Evolutionary conservation across 2,797 vertebrate species (phyloP).

Genomic region (Dipus sagitta): DNA sequence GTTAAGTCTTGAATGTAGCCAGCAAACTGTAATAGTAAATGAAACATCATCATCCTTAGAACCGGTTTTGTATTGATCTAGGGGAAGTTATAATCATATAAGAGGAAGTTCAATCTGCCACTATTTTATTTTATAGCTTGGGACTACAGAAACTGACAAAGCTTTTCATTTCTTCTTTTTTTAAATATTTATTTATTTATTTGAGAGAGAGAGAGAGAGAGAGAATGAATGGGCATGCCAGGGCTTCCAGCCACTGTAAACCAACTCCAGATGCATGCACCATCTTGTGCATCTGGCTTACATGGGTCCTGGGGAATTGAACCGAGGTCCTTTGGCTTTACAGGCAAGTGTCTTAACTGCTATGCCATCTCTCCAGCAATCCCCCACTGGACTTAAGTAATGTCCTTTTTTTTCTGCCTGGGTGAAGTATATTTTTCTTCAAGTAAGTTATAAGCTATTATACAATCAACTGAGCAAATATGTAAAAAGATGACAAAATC

Average conservation of each 20-base stretch:
- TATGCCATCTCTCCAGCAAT: too few relatives aligned
- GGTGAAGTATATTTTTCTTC: not conserved
- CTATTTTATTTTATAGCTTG: conserved; percentile 22
- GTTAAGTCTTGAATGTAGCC: conserved; percentile 28
- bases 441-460: conserved; percentile 47
- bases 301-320: too few relatives aligned
- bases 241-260: too few relatives aligned
- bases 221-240: too few relatives aligned
- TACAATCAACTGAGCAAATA: not conserved
- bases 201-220: too few relatives aligned
- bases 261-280: too few relatives aligned
- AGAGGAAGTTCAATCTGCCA: not conserved
- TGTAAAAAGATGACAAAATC: conserved; percentile 21
- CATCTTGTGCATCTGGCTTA: too few relatives aligned
- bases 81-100: conserved; percentile 16
- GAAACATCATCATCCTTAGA: conserved; percentile 18
- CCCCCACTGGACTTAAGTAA: not conserved
- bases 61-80: not conserved
- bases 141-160: conserved; percentile 38
- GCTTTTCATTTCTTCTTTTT: not conserved
- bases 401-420: not conserved
- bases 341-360: too few relatives aligned
- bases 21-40: not conserved
- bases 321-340: too few relatives aligned
- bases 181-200: too few relatives aligned